These are phyloP conservation scores for Aphaenogaster rudis DNA, from an alignment of 1,140 invertebrate species.

Conservation along the genomic window DNA sequence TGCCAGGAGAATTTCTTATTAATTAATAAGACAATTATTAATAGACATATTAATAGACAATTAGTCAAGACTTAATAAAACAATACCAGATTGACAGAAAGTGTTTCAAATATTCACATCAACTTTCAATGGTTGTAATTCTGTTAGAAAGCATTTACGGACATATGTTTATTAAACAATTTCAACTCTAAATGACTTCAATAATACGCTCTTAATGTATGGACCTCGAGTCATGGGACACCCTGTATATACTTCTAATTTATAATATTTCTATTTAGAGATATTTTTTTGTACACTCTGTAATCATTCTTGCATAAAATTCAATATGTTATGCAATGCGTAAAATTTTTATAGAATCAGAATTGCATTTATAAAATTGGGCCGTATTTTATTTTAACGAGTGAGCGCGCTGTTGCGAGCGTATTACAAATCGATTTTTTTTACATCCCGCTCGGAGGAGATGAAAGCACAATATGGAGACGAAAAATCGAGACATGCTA, in stretches of 20 bases:
- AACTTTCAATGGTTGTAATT: too few relatives aligned
- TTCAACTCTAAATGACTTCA: too few relatives aligned
- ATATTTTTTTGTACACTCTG: not conserved
- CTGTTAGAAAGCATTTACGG: too few relatives aligned
- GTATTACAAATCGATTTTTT: conserved; percentile 26
- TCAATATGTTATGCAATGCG: not conserved
- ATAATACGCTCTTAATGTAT: too few relatives aligned
- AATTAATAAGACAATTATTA: too few relatives aligned
- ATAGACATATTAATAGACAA: too few relatives aligned
- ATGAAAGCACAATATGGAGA: conserved; percentile 24
- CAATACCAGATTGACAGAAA: too few relatives aligned
- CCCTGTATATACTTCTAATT: not conserved
- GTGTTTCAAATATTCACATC: too few relatives aligned
- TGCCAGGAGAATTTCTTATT: too few relatives aligned
- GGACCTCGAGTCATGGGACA: too few relatives aligned
- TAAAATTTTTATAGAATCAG: not conserved
- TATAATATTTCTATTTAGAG: not conserved
- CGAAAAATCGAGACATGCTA: conserved; percentile 24
- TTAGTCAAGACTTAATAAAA: too few relatives aligned
- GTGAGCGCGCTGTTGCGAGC: not conserved
- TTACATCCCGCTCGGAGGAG: not conserved
- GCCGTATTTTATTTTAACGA: not conserved
- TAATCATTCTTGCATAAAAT: conserved; percentile 3
- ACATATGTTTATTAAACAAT: too few relatives aligned
- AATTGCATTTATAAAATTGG: not conserved